Percentiles rank a stretch among this genome's conserved stretches.
Conservation (phyloP, 2,888 invertebrate genomes). For the Diadegma fenestrale region DNA sequence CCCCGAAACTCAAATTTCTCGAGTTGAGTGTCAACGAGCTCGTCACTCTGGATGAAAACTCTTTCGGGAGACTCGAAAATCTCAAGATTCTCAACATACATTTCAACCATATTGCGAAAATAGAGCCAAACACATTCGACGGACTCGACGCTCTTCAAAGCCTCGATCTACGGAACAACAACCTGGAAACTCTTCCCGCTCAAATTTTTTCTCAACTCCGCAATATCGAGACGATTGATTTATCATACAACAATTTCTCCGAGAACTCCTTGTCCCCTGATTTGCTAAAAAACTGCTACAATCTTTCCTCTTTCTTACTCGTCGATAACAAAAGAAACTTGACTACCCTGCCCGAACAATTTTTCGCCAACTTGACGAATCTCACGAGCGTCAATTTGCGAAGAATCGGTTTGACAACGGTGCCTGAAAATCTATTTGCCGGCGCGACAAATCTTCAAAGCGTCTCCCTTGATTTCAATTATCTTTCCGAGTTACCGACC, state of each 20-base stretch:
- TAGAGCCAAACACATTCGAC: slow-evolving; percentile 88
- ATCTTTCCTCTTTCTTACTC: slow-evolving; percentile 85
- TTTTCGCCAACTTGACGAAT: slow-evolving; percentile 88
- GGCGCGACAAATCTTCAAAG: slow-evolving; percentile 87
- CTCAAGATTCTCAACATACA: slow-evolving; percentile 89
- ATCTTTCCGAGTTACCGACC: slow-evolving; percentile 86
- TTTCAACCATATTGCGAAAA: slow-evolving; percentile 89
- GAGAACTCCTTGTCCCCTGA: slow-evolving; percentile 86
- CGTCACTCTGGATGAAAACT: slow-evolving; percentile 87
- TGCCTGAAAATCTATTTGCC: slow-evolving; percentile 89
- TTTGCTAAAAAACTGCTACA: slow-evolving; percentile 87
- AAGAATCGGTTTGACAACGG: slow-evolving; percentile 86
- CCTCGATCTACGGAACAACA: slow-evolving; percentile 90
- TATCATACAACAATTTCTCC: slow-evolving; percentile 89
- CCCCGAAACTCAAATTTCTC: slow-evolving; percentile 86
- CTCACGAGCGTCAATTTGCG: slow-evolving; percentile 87
- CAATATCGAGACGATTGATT: slow-evolving; percentile 88
- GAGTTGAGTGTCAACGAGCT: slow-evolving; percentile 89
- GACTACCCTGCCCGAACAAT: slow-evolving; percentile 86
- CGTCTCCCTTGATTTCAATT: slow-evolving; percentile 87
- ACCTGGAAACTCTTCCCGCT: slow-evolving; percentile 87
- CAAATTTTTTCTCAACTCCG: slow-evolving; percentile 88
- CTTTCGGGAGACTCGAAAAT: slow-evolving; percentile 87
- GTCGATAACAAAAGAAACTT: slow-evolving; percentile 84
- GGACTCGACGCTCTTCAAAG: slow-evolving; percentile 88